These are phyloP conservation scores for Malurus melanocephalus DNA, from an alignment of 2,113 vertebrate species.

Conservation along the genomic window DNA sequence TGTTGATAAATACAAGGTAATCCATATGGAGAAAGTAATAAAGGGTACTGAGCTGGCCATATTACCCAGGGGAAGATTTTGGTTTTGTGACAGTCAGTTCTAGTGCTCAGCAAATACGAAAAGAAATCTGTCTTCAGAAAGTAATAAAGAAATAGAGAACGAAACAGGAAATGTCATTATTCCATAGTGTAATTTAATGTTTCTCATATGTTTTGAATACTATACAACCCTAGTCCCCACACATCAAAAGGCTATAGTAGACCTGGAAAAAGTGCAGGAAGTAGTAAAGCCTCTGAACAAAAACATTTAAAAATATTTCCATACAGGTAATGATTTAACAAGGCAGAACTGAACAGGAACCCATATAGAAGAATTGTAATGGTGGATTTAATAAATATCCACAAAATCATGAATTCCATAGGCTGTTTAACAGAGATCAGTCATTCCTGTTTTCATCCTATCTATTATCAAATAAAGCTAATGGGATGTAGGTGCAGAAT, in stretches of 20 bases:
- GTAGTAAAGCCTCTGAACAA: neutral
- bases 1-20: neutral
- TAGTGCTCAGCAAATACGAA: neutral
- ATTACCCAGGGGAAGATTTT: neutral
- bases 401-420: neutral
- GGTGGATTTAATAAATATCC: neutral
- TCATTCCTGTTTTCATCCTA: neutral
- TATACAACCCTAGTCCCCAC: fast-evolving
- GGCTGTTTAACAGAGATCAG: neutral
- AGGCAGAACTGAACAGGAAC: neutral
- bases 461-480: neutral
- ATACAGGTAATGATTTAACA: neutral
- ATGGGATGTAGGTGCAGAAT: neutral
- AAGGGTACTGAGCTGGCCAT: neutral
- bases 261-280: neutral
- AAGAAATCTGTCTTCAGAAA: neutral
- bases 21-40: neutral
- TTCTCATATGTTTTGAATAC: neutral
- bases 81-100: neutral
- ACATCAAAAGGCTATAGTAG: neutral
- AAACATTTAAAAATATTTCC: neutral
- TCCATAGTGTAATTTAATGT: neutral
- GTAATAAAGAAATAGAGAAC: neutral
- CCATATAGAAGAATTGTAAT: neutral
- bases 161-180: neutral